These are phyloP conservation scores for Cotesia glomerata DNA, from an alignment of 1,140 invertebrate genomes.

Conservation along the genomic window DNA sequence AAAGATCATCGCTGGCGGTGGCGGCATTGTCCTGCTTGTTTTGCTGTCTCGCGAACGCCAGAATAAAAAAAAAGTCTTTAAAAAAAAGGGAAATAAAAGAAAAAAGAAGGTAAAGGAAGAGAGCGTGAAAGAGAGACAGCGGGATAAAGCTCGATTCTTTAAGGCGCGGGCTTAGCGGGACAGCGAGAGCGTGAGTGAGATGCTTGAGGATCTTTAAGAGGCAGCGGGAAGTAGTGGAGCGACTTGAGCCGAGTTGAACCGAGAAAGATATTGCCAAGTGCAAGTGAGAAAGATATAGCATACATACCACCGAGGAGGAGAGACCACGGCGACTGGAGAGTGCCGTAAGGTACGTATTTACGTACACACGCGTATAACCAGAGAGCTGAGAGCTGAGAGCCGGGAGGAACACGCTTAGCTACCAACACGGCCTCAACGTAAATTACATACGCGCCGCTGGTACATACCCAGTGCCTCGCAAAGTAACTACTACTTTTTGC, in stretches of 20 bases:
- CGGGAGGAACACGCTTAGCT: constrained; percentile 22
- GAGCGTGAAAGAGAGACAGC: constrained; percentile 28
- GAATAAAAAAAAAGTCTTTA: constrained; percentile 32
- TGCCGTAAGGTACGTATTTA: constrained; percentile 36
- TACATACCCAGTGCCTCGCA: constrained; percentile 20
- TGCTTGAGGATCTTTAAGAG: constrained; percentile 7
- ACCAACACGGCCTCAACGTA: constrained; percentile 27
- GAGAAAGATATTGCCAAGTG: background rate
- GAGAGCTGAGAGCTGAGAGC: constrained; percentile 1
- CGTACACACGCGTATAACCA: constrained; percentile 28
- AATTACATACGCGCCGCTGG: constrained; percentile 28
- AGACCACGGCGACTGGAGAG: constrained; percentile 31
- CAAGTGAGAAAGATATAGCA: constrained; percentile 16
- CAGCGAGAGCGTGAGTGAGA: constrained; percentile 8
- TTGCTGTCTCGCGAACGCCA: constrained; percentile 33
- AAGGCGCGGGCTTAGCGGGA: background rate
- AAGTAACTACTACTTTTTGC: constrained; percentile 3
- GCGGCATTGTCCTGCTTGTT: constrained; percentile 42
- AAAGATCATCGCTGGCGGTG: constrained; percentile 19
- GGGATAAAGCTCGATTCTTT: constrained; percentile 15
- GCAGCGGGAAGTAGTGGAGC: constrained; percentile 7
- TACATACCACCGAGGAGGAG: background rate
- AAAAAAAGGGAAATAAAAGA: constrained; percentile 8
- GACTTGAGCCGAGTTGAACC: constrained; percentile 18
- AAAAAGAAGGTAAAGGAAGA: constrained; percentile 24